Base-by-base conservation (phyloP, 2,888 invertebrate genomes). In the Nipponacmea schrenckii region DNA sequence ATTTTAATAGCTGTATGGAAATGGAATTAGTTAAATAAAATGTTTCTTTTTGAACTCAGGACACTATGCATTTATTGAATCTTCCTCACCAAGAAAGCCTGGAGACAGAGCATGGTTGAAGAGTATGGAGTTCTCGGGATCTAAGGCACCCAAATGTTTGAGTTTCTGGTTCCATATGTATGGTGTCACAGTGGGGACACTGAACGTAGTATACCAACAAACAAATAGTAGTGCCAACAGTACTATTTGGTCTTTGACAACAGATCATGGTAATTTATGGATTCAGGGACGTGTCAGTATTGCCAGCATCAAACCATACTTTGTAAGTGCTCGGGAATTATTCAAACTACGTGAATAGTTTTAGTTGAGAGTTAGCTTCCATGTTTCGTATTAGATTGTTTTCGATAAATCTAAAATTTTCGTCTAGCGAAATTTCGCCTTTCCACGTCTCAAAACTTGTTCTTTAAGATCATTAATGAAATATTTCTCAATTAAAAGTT, bases 11-110 rank as follows among this genome's bases (percentile, higher is more conserved):
- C 7, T 31, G 2, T 4, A 31, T 31, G 4, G 4, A 4, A 31
- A 31, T 31, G 31, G 7, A 31, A 31, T 31, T 31, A 31, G 2
- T 4, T 7, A 31, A 4, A 31, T 31, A 7, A 31, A 31, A n/a
- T 31, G 2, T 31, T 4, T 31, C 7, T 31, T 7, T 31, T 39
- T 2, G 8, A 39, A 63, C 73, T 3, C 75, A 86, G 86, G 86
- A 64, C 81, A 86, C 63, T 92, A 92, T 80, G 90, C 91, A 1
- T 92, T 89, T 84, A 92, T 92, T 71, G 92, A 92, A 83, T 90
- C 92, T 0, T 89, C 91, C 5, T 91, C 90, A 75, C 92, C 92
- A 0, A 86, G 92, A 66, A 82, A 90, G 74, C 91, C 91, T 0
- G 92, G 92, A 1, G 83, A 83, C 74, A 79, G 73, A 64, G 83